Conservation (phyloP, 2,113 vertebrate genomes). For the Asarcornis scutulata region DNA sequence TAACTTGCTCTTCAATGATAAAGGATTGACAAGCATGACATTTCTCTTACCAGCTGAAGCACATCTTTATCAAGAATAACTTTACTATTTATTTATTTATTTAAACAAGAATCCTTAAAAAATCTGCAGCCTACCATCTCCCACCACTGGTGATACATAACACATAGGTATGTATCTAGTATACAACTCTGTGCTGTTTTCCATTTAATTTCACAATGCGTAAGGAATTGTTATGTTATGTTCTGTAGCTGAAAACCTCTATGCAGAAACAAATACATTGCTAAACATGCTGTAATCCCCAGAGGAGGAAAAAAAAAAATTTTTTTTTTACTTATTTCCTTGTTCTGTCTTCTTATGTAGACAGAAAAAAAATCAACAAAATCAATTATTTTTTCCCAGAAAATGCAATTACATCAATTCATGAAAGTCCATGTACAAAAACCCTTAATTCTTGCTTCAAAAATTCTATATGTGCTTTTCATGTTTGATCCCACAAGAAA, state of each 20-base stretch:
- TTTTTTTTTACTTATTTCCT: not conserved
- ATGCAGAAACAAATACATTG: not conserved
- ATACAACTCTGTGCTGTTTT: not conserved
- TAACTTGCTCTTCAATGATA: not conserved
- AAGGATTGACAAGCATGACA: accelerated
- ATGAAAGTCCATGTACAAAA: not conserved
- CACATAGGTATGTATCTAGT: not conserved
- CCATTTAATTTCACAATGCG: not conserved
- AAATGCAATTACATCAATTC: not conserved
- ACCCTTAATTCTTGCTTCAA: not conserved
- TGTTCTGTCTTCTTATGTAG: not conserved
- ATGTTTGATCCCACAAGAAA: not conserved
- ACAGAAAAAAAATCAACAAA: not conserved
- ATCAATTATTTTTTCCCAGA: not conserved
- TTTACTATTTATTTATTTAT: not conserved
- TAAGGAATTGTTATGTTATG: not conserved
- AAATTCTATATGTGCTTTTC: not conserved
- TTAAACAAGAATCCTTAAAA: not conserved
- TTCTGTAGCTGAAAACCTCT: not conserved
- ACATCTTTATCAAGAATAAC: not conserved
- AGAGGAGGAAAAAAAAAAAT: not conserved
- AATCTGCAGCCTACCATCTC: not conserved
- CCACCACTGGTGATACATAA: not conserved
- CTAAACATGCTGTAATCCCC: not conserved
- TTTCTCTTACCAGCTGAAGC: not conserved